These are phyloP conservation scores for Volucella inflata DNA, from an alignment of 2,888 invertebrate genomes.

Conservation along the genomic window DNA sequence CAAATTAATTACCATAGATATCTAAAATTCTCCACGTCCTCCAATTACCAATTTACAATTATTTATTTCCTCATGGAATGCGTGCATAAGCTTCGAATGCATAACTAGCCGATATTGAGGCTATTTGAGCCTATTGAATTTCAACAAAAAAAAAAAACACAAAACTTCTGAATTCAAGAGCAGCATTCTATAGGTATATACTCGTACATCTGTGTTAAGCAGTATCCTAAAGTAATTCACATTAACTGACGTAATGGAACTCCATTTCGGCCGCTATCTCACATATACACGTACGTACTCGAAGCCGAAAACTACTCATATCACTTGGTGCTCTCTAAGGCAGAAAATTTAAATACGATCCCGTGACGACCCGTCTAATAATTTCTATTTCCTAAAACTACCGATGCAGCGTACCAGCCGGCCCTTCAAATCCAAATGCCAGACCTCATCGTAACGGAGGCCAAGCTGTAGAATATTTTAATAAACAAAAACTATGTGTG, in stretches of 20 bases:
- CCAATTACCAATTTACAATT: conserved; percentile 14
- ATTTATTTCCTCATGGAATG: conserved; percentile 3
- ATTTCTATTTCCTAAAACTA: conserved; percentile 24
- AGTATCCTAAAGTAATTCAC: conserved; percentile 23
- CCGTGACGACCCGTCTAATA: conserved; percentile 51
- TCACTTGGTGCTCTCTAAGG: conserved; percentile 49
- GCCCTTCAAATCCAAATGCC: not conserved
- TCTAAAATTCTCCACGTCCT: not conserved
- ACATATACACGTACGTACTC: not conserved
- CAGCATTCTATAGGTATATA: too few species aligned
- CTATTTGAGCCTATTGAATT: not conserved
- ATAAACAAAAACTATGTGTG: conserved; percentile 54
- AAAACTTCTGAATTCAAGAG: not conserved
- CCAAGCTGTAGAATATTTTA: conserved; percentile 59
- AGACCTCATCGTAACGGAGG: conserved; percentile 42
- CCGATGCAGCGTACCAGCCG: conserved; percentile 4
- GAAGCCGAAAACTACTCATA: conserved; percentile 30
- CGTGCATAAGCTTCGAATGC: conserved; percentile 1
- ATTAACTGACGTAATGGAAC: conserved; percentile 18
- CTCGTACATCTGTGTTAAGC: too few species aligned
- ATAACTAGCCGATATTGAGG: not conserved
- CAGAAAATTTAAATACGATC: conserved; percentile 51
- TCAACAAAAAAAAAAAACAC: not conserved
- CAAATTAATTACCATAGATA: conserved; percentile 8
- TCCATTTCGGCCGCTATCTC: conserved; percentile 11